Evolutionary conservation across 2,797 vertebrate genomes (phyloP).

Genomic region (Catostomus latipinnis): DNA sequence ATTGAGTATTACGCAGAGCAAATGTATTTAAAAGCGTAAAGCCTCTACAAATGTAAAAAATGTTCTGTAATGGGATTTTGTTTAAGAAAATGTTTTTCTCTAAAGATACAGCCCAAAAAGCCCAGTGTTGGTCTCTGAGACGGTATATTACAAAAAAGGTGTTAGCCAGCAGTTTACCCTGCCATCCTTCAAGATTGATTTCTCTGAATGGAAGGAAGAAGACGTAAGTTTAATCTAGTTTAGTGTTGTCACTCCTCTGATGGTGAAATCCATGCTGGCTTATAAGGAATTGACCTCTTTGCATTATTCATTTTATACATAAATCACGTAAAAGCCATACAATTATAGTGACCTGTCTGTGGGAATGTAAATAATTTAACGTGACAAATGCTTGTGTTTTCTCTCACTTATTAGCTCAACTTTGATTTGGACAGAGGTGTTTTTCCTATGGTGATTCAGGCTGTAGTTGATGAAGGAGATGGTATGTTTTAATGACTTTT

Average conservation of each 20-base stretch:
- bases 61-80: not conserved
- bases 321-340: not conserved
- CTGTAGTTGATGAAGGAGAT: slow-evolving; percentile 95
- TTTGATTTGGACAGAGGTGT: slow-evolving; percentile 95
- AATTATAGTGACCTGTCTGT: not conserved
- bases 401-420: slow-evolving; percentile 83
- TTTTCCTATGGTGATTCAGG: slow-evolving; percentile 96
- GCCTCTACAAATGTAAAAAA: too few relatives aligned
- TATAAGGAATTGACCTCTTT: not conserved
- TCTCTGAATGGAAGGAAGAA: slow-evolving; percentile 96
- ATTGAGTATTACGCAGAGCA: not conserved
- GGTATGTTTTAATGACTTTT: slow-evolving; percentile 77
- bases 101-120: slow-evolving; percentile 92
- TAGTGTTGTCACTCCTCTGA: not conserved
- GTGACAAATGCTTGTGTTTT: slow-evolving; percentile 24
- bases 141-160: slow-evolving; percentile 94
- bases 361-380: slow-evolving; percentile 10
- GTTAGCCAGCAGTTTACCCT: slow-evolving; percentile 98
- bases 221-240: slow-evolving; percentile 81
- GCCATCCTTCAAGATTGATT: slow-evolving; percentile 96
- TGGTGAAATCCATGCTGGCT: not conserved
- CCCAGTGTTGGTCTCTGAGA: slow-evolving; percentile 89
- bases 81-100: not conserved
- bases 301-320: not conserved
- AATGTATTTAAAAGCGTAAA: not conserved